These are phyloP conservation scores for Tachysurus vachellii DNA, from an alignment of 2,113 vertebrate species.

Conservation along the genomic window DNA sequence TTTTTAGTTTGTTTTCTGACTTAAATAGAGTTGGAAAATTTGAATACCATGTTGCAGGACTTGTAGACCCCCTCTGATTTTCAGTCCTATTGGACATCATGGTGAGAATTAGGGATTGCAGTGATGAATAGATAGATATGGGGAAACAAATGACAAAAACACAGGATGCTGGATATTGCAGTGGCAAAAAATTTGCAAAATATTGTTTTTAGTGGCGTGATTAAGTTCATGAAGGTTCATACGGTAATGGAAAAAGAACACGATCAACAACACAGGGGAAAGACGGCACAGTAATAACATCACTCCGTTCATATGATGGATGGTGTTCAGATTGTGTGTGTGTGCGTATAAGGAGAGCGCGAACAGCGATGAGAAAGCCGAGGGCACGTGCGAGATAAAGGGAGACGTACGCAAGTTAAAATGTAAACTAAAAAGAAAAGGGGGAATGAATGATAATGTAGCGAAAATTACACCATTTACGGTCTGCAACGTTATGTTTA, in stretches of 20 bases:
- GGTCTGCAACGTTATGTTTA: neutral
- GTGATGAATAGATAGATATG: conserved; percentile 75
- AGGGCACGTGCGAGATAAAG: neutral
- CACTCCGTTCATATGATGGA: neutral
- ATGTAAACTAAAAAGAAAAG: conserved; percentile 6
- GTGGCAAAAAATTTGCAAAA: conserved; percentile 44
- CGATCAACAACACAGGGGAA: neutral
- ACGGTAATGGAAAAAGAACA: conserved; percentile 27
- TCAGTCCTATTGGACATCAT: conserved; percentile 71
- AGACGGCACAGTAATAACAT: conserved; percentile 11
- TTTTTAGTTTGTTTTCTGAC: conserved; percentile 53
- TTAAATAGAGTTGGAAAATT: conserved; percentile 66
- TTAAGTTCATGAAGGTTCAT: conserved; percentile 3
- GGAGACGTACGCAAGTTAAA: neutral
- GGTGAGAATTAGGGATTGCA: conserved; percentile 71
- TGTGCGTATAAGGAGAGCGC: neutral
- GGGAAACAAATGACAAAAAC: conserved; percentile 75
- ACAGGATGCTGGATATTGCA: conserved; percentile 74
- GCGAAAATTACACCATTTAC: neutral
- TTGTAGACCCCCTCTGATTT: conserved; percentile 74
- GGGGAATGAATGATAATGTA: neutral
- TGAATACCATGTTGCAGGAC: conserved; percentile 75
- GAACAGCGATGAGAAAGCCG: conserved; percentile 21
- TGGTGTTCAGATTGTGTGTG: neutral
- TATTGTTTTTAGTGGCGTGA: conserved; percentile 39